Conservation (phyloP, 2,113 vertebrate species). For the Semnornis frantzii region DNA sequence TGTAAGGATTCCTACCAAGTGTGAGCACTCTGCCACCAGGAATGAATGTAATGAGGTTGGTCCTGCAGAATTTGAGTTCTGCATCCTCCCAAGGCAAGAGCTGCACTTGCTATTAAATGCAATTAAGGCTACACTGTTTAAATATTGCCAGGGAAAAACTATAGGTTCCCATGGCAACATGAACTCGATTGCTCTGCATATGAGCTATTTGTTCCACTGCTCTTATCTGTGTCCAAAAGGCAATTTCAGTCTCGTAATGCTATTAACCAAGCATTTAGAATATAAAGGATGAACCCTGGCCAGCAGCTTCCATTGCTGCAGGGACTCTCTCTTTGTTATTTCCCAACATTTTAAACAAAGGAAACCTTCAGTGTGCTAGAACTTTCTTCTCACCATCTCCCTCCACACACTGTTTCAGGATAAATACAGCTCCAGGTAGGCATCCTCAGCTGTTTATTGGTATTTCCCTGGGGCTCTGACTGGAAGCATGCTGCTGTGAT, state of each 20-base stretch:
- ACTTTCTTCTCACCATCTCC: not conserved
- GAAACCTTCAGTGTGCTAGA: not conserved
- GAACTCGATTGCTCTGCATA: slow-evolving; percentile 24
- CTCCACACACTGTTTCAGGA: not conserved
- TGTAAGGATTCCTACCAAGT: not conserved
- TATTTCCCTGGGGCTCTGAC: not conserved
- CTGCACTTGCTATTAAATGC: not conserved
- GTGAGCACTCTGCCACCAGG: not conserved
- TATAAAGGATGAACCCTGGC: not conserved
- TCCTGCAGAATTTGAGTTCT: not conserved
- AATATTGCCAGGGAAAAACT: slow-evolving; percentile 23
- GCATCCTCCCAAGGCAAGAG: not conserved
- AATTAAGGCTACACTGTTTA: slow-evolving; percentile 29
- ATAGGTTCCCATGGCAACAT: slow-evolving; percentile 60
- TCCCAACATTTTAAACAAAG: not conserved
- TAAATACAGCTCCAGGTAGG: not conserved
- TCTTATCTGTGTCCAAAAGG: slow-evolving; percentile 46
- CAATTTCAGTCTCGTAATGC: slow-evolving; percentile 11
- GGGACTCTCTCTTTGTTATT: not conserved
- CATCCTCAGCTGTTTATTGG: not conserved
- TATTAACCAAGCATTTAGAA: not conserved
- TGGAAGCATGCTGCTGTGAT: not conserved
- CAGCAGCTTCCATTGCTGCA: not conserved
- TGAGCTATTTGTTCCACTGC: slow-evolving; percentile 41
- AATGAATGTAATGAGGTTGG: not conserved